Percentiles rank a stretch among this genome's conserved stretches.
Evolutionary conservation across 2,888 invertebrate genomes (phyloP).

Genomic region (Amphipyra tragopoginis): DNA sequence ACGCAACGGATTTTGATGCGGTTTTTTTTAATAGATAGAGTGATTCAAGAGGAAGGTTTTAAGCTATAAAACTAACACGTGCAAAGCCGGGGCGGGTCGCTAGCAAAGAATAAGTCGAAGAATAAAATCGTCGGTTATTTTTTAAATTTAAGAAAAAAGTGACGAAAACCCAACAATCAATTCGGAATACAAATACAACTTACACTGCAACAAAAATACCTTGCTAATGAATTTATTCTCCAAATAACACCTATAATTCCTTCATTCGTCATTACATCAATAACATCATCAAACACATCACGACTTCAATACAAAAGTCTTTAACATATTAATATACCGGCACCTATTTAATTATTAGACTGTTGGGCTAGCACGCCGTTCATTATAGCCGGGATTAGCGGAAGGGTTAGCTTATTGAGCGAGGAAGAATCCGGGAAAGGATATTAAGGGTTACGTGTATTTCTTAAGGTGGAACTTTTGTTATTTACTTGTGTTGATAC

Average conservation of each 20-base stretch:
- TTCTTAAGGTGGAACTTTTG: slow-evolving; percentile 54
- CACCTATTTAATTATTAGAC: slow-evolving; percentile 69
- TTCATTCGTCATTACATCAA: slow-evolving; percentile 5
- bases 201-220: slow-evolving; percentile 16
- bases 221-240: slow-evolving; percentile 5
- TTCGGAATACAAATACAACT: background rate
- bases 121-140: too few species aligned
- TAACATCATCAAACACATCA: slow-evolving; percentile 41
- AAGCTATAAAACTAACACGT: too few species aligned
- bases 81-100: too few species aligned
- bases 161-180: background rate
- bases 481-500: slow-evolving; percentile 40
- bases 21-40: too few species aligned
- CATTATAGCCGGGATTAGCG: slow-evolving; percentile 82
- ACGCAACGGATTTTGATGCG: too few species aligned
- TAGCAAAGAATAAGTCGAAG: too few species aligned
- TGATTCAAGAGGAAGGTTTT: too few species aligned
- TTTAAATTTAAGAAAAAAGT: too few species aligned
- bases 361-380: slow-evolving; percentile 68
- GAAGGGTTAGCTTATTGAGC: slow-evolving; percentile 78
- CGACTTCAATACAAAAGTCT: slow-evolving; percentile 52
- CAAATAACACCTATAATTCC: slow-evolving; percentile 9
- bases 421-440: slow-evolving; percentile 63
- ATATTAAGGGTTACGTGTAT: slow-evolving; percentile 59
- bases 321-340: slow-evolving; percentile 60